Percentiles rank a stretch among this genome's conserved stretches.
These are phyloP conservation scores for Eumeta japonica DNA, from an alignment of 1,140 invertebrate species.

Conservation along the genomic window DNA sequence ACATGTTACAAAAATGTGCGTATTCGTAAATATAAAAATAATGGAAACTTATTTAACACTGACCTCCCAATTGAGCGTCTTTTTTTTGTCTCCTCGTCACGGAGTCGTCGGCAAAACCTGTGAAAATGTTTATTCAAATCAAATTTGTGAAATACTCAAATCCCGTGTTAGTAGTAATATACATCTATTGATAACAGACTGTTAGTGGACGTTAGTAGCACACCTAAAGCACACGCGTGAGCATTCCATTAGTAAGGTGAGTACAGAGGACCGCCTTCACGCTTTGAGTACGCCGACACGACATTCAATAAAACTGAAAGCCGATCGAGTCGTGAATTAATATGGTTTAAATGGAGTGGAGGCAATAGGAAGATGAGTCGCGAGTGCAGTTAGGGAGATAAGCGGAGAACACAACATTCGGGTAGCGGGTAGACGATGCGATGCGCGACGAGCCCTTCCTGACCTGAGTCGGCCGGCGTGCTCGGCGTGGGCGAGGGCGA, in stretches of 20 bases:
- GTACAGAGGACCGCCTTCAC: conserved; percentile 20
- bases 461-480: conserved; percentile 56
- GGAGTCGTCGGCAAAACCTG: conserved; percentile 57
- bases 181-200: conserved; percentile 28
- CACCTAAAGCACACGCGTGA: conserved; percentile 41
- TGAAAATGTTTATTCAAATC: no score
- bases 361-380: no score
- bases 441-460: conserved; percentile 11
- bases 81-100: conserved; percentile 64
- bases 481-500: conserved; percentile 50
- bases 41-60: conserved; percentile 12
- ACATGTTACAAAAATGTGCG: conserved; percentile 3
- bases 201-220: conserved; percentile 49
- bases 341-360: no score
- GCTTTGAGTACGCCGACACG: not conserved
- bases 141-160: no score
- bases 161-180: conserved; percentile 27
- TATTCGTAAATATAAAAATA: not conserved
- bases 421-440: conserved; percentile 7
- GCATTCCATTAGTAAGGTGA: conserved; percentile 39
- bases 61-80: conserved; percentile 52
- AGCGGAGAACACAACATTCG: not conserved
- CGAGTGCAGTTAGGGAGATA: not conserved
- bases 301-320: no score
- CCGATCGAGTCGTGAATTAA: no score